These are phyloP conservation scores for Xestia c-nigrum DNA, from an alignment of 2,888 invertebrate genomes.

Conservation along the genomic window DNA sequence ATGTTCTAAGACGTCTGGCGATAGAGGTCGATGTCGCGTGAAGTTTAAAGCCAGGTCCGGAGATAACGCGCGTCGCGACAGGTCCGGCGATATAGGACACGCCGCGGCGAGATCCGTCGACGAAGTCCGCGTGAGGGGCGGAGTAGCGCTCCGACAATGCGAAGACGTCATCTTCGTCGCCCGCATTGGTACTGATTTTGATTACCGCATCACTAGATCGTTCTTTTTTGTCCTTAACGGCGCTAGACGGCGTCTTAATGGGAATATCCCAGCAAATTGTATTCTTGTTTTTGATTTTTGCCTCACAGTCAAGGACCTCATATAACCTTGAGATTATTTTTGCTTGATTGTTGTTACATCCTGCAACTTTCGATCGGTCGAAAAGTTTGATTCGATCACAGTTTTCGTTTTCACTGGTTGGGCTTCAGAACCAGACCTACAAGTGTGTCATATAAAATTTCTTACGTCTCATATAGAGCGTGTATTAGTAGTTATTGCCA, in stretches of 20 bases:
- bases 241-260: constrained; percentile 3
- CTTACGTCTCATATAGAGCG: neutral
- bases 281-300: constrained; percentile 27
- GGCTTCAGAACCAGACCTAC: neutral
- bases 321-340: constrained; percentile 28
- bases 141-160: constrained; percentile 88
- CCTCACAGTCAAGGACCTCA: neutral
- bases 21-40: constrained; percentile 79
- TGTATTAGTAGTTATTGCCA: constrained; percentile 49
- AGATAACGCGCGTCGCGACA: constrained; percentile 81
- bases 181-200: constrained; percentile 79
- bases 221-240: constrained; percentile 13
- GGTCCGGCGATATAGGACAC: constrained; percentile 82
- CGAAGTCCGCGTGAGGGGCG: constrained; percentile 87
- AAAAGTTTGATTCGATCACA: neutral
- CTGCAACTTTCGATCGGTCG: neutral
- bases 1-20: constrained; percentile 83
- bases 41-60: constrained; percentile 84
- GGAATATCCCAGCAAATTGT: constrained; percentile 13
- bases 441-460: constrained; percentile 17
- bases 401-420: neutral
- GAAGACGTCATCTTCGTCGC: constrained; percentile 89
- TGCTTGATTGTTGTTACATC: constrained; percentile 16
- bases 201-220: constrained; percentile 50
- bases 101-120: constrained; percentile 82